Percentiles rank a stretch among this genome's conserved stretches.
phyloP scores from a whole-genome alignment of 2,113 vertebrate genomes.

The Phrynocephalus versicolor region DNA sequence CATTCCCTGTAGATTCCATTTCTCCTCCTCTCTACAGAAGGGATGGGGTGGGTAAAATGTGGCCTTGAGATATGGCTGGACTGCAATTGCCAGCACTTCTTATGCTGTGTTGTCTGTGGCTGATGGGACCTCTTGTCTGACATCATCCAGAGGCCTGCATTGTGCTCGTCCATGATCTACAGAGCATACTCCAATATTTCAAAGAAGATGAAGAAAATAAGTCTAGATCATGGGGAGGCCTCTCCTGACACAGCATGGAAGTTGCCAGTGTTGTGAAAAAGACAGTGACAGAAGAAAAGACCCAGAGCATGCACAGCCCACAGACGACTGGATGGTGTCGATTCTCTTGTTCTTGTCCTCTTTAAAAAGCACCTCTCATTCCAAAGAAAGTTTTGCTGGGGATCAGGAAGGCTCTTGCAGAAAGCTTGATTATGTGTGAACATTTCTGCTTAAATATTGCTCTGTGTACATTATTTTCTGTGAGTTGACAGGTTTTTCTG shows the following conservation, averaged over 20 bases:
- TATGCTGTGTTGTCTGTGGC: too few relatives aligned
- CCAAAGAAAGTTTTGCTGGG: neutral
- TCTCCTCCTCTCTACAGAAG: too few relatives aligned
- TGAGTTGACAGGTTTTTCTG: neutral
- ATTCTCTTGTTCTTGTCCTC: too few relatives aligned
- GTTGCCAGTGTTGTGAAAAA: neutral
- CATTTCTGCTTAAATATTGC: neutral
- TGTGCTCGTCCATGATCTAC: too few relatives aligned
- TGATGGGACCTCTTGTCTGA: too few relatives aligned
- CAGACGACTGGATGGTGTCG: too few relatives aligned
- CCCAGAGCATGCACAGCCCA: too few relatives aligned
- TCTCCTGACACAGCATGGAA: neutral
- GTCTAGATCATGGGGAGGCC: neutral
- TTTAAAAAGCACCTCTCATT: neutral
- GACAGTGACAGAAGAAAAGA: too few relatives aligned
- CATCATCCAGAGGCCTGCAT: too few relatives aligned
- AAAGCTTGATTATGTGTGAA: neutral
- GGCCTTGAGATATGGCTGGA: too few relatives aligned
- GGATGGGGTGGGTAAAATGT: too few relatives aligned
- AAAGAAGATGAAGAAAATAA: neutral
- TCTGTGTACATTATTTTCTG: neutral
- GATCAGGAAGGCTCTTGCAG: neutral
- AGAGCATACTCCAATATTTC: neutral
- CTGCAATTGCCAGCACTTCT: too few relatives aligned
- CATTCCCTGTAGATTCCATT: neutral